Conservation (phyloP, 1,140 invertebrate species). For the Halesus radiatus region DNA sequence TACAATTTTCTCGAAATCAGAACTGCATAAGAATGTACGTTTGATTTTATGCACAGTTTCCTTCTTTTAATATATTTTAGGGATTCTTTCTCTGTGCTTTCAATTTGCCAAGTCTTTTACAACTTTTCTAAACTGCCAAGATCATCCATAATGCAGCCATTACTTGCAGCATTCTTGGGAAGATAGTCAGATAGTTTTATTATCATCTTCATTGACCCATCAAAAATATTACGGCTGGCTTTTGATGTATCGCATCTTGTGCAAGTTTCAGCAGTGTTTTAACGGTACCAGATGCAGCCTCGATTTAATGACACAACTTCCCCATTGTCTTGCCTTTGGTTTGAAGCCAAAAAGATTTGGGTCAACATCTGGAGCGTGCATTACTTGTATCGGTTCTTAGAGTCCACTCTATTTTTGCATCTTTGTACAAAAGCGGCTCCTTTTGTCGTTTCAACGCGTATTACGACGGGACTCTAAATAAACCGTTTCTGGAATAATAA, state of each 20-base stretch:
- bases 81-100: no score
- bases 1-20: no score
- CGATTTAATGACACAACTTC: background rate
- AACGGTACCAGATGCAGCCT: background rate
- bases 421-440: no score
- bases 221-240: background rate
- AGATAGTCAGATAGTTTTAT: conserved; percentile 6
- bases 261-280: background rate
- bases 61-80: no score
- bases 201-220: background rate
- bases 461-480: no score
- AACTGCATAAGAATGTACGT: no score
- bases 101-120: no score
- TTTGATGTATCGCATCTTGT: background rate
- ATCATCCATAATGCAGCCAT: background rate
- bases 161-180: background rate
- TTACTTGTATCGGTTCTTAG: background rate
- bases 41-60: no score
- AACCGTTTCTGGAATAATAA: no score
- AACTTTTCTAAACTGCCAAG: background rate
- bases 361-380: background rate
- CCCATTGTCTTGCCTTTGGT: conserved; percentile 3
- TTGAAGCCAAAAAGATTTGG: conserved; percentile 6
- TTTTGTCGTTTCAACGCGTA: no score
- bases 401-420: no score